Conservation (phyloP, 2,888 invertebrate genomes). For the Luffia ferchaultella region DNA sequence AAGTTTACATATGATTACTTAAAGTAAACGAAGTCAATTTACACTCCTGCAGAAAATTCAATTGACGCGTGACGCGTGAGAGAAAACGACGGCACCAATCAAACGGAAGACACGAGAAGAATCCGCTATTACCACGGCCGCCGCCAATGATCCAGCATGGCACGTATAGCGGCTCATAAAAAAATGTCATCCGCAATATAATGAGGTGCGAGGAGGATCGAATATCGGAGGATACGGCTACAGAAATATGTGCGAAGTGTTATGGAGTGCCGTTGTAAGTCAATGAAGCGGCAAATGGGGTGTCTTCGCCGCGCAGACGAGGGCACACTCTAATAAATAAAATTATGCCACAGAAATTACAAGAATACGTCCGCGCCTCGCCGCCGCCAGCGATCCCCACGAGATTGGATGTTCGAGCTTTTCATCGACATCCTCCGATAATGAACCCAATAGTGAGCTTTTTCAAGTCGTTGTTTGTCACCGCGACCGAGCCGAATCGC, state of each 20-base stretch:
- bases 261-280: constrained; percentile 66
- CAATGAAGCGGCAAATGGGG: constrained; percentile 66
- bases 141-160: neutral
- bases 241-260: constrained; percentile 66
- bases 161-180: neutral
- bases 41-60: too few relatives aligned
- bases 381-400: constrained; percentile 41
- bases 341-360: constrained; percentile 66
- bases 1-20: too few relatives aligned
- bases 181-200: constrained; percentile 63
- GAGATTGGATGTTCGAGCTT: constrained; percentile 60
- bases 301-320: constrained; percentile 48
- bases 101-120: neutral
- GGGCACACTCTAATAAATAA: constrained; percentile 63
- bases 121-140: neutral
- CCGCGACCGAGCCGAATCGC: constrained; percentile 29
- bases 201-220: constrained; percentile 61
- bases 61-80: neutral
- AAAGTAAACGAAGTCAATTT: too few relatives aligned
- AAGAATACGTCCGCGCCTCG: constrained; percentile 43
- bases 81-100: neutral
- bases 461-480: constrained; percentile 26
- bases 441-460: constrained; percentile 57
- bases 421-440: constrained; percentile 55
- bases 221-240: constrained; percentile 50